Evolutionary conservation across 2,888 invertebrate genomes (phyloP).

Genomic region (Steromphala cineraria): DNA sequence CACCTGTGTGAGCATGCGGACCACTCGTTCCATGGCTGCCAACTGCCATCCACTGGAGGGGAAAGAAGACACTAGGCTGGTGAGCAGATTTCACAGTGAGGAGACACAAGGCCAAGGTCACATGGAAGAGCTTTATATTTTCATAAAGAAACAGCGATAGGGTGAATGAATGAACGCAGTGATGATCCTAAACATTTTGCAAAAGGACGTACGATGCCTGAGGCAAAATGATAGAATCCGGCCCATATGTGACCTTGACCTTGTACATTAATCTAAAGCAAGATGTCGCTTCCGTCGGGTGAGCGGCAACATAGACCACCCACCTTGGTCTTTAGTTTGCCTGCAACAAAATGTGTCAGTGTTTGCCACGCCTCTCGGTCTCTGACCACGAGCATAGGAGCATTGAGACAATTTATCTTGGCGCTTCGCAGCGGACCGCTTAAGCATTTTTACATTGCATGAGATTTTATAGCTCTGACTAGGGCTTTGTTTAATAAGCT

Average conservation of each 20-base stretch:
- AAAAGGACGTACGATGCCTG: too few relatives aligned
- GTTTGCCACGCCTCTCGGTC: background rate
- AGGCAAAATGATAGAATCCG: too few relatives aligned
- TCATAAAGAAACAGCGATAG: too few relatives aligned
- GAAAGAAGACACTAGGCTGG: background rate
- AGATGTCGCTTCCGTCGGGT: background rate
- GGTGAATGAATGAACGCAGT: too few relatives aligned
- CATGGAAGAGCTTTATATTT: background rate
- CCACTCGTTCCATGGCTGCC: slow-evolving; percentile 65
- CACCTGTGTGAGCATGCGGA: slow-evolving; percentile 65
- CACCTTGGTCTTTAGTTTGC: slow-evolving; percentile 8
- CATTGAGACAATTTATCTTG: too few relatives aligned
- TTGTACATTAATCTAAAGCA: background rate
- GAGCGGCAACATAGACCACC: slow-evolving; percentile 1
- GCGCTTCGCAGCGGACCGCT: too few relatives aligned
- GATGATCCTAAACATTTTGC: too few relatives aligned
- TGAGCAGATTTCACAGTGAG: background rate
- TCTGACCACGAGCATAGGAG: background rate
- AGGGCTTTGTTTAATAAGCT: too few relatives aligned
- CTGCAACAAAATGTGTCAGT: background rate
- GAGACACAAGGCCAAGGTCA: background rate
- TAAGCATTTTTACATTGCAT: too few relatives aligned
- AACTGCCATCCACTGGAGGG: slow-evolving; percentile 66
- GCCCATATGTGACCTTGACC: background rate
- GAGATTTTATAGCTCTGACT: too few relatives aligned